These are phyloP conservation scores for Dicranocentrus wangi DNA, from an alignment of 2,888 invertebrate genomes.

Conservation along the genomic window DNA sequence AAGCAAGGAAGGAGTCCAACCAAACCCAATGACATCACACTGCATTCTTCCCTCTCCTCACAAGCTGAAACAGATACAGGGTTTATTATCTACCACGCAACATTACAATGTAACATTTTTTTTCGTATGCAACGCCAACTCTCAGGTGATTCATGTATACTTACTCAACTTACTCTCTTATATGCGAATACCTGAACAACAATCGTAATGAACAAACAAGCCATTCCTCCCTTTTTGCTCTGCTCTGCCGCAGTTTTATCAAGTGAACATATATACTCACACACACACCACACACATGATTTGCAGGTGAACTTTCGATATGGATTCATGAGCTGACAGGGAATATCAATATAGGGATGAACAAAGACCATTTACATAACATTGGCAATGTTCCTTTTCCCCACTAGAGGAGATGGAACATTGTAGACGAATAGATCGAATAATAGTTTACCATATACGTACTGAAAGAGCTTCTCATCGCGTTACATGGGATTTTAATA, in stretches of 20 bases:
- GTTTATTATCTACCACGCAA: background rate
- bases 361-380: background rate
- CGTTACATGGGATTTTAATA: constrained; percentile 49
- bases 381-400: constrained; percentile 10
- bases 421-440: background rate
- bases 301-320: constrained; percentile 13
- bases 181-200: background rate
- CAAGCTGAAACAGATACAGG: background rate
- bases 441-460: background rate
- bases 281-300: background rate
- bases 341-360: background rate
- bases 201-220: background rate
- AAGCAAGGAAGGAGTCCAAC: background rate
- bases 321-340: background rate
- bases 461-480: background rate
- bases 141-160: background rate
- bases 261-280: background rate
- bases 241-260: constrained; percentile 28
- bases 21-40: constrained; percentile 22
- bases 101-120: background rate
- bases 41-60: background rate
- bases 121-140: background rate
- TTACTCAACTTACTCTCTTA: background rate
- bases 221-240: background rate
- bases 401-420: too few relatives aligned